Evolutionary conservation across 2,888 invertebrate genomes (phyloP).

Genomic region (Drosophila tripunctata): DNA sequence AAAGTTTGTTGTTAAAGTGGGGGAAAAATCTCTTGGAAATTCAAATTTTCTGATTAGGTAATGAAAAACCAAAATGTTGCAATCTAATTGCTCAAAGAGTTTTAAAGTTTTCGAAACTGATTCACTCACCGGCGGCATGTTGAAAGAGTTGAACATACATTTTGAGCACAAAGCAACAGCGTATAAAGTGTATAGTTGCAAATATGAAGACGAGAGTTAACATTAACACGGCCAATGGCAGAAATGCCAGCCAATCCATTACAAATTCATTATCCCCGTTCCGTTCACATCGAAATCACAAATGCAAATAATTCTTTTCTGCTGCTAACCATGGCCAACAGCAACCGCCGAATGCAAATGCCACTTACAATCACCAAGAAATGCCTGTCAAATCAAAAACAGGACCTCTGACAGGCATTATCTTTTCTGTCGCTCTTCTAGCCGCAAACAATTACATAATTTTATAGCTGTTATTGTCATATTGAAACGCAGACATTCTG

Average conservation of each 20-base stretch:
- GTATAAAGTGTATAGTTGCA: conserved; percentile 38
- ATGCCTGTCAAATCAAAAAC: conserved; percentile 22
- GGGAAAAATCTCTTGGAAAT: conserved; percentile 3
- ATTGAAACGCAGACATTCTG: conserved; percentile 9
- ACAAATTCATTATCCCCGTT: conserved; percentile 24
- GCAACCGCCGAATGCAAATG: conserved; percentile 3
- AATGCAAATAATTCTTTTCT: conserved; percentile 43
- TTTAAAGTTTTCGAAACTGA: background rate
- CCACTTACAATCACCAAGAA: background rate
- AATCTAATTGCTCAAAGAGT: too few species aligned
- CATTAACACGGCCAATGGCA: conserved; percentile 37
- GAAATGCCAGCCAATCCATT: conserved; percentile 47
- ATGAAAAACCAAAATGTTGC: background rate
- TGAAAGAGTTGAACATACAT: conserved; percentile 45
- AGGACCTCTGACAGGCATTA: conserved; percentile 10
- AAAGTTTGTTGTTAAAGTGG: too few species aligned
- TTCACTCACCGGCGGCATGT: conserved; percentile 41
- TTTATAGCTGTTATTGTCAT: conserved; percentile 8
- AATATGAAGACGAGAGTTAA: conserved; percentile 13
- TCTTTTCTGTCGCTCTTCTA: background rate
- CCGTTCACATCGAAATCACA: conserved; percentile 39
- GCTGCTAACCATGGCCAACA: background rate
- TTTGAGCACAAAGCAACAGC: conserved; percentile 44
- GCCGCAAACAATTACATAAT: conserved; percentile 2
- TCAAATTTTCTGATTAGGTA: background rate